These are phyloP conservation scores for Drosophila yooni DNA, from an alignment of 2,888 invertebrate genomes.

Conservation along the genomic window DNA sequence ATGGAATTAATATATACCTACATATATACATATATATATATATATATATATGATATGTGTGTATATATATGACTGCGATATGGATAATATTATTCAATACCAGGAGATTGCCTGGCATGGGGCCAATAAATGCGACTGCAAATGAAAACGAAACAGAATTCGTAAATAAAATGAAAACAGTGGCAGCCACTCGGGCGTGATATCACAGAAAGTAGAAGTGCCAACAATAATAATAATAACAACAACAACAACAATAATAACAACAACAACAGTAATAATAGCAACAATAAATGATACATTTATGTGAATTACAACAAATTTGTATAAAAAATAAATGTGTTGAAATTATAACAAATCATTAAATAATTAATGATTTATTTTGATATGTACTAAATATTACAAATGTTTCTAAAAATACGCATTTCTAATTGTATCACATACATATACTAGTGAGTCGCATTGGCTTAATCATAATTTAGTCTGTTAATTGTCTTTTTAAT, in stretches of 20 bases:
- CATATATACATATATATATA: slow-evolving; percentile 7
- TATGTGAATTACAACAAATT: slow-evolving; percentile 43
- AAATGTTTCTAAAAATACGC: neutral
- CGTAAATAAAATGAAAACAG: slow-evolving; percentile 37
- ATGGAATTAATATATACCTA: neutral
- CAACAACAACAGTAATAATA: neutral
- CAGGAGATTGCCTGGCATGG: slow-evolving; percentile 70
- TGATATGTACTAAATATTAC: neutral
- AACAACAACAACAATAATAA: slow-evolving; percentile 7
- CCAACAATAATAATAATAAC: slow-evolving; percentile 34
- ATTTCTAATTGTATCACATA: neutral
- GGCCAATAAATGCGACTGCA: slow-evolving; percentile 72
- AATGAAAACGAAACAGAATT: slow-evolving; percentile 60
- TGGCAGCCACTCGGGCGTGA: slow-evolving; percentile 25
- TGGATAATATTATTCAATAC: slow-evolving; percentile 74
- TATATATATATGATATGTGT: slow-evolving; percentile 9
- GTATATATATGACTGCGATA: slow-evolving; percentile 39
- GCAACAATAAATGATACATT: slow-evolving; percentile 6
- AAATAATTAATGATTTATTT: slow-evolving; percentile 4
- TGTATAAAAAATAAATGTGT: slow-evolving; percentile 23
- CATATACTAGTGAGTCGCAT: neutral
- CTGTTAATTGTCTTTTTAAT: neutral
- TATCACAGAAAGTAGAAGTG: slow-evolving; percentile 62
- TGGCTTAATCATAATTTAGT: neutral
- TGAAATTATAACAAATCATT: slow-evolving; percentile 39